Evolutionary conservation across 2,797 vertebrate species (phyloP), one percentile per base, ranked within the genome.

Genomic region (Sebastes iracundus): DNA sequence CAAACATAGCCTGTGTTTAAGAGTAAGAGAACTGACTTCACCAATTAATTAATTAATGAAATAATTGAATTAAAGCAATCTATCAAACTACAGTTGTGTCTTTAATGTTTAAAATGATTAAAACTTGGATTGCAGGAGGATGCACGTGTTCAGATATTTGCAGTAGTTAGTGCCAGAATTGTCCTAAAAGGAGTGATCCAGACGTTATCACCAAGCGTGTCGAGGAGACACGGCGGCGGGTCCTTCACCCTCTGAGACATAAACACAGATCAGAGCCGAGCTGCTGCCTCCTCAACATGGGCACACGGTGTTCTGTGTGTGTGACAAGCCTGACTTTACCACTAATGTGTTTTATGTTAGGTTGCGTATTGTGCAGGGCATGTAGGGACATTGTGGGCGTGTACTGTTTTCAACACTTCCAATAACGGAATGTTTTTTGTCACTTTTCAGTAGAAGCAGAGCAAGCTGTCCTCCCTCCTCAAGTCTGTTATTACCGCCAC

Each of bases 321-420:
- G 22, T 32, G n/a, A 85, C 49, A 6, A 9, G 56, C 60, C 59
- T n/a, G 73, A 18, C 64, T 68, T 62, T 5, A 82, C 67, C 80
- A 6, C 62, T 16, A 4, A 46, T 12, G 35, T 25, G 60, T 52
- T 22, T 33, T 4, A 35, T 5, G 23, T 60, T 62, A 12, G 10
- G 1, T 0, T 4, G 22, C 20, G 4, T 33, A 46, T 77, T 64
- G 74, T 75, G 67, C 5, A 52, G 82, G 66, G 69, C 83, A 55
- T 74, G 69, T n/a, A 9, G 23, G 83, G 87, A 82, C 85, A 65
- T 0, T 20, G 28, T 60, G 78, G 83, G 76, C 9, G n/a, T 62
- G 49, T 13, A 64, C 74, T 84, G 74, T 84, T 79, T 33, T 58
- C 32, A 12, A 30, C 20, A 16, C n/a, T 65, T 77, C 49, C 11